These are phyloP conservation scores for Botia almorhae DNA, from an alignment of 2,797 vertebrate species.

Conservation along the genomic window DNA sequence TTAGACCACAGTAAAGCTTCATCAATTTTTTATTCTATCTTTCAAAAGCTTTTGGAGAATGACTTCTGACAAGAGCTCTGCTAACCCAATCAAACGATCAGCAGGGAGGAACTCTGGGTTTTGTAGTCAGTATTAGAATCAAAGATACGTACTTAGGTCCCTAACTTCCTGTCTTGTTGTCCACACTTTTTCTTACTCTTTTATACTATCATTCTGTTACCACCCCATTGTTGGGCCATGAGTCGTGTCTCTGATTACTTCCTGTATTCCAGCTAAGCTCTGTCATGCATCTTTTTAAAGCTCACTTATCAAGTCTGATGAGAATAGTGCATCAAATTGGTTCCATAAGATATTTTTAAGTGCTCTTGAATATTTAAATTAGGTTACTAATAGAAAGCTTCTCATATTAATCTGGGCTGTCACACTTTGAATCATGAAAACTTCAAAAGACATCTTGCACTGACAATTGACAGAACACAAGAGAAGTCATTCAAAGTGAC, in stretches of 20 bases:
- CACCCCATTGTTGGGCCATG: conserved; percentile 9
- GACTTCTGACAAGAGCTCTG: conserved; percentile 30
- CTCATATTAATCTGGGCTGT: conserved; percentile 9
- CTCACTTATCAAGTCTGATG: conserved; percentile 1
- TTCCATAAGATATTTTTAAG: conserved; percentile 27
- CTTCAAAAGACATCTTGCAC: conserved; percentile 8
- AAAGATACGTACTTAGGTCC: conserved; percentile 1
- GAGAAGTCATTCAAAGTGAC: conserved; percentile 35
- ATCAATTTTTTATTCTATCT: conserved; percentile 25
- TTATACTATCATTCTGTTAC: conserved; percentile 43
- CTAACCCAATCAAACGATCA: conserved; percentile 48
- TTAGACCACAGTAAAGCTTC: background rate
- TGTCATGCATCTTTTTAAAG: background rate
- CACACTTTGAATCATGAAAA: conserved; percentile 27
- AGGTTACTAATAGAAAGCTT: background rate
- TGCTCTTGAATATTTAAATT: conserved; percentile 38
- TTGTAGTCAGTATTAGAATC: conserved; percentile 15
- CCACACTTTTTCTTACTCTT: conserved; percentile 23
- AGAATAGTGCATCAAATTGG: conserved; percentile 24
- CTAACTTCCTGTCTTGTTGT: background rate
- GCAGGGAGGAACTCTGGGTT: conserved; percentile 27
- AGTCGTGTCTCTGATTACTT: conserved; percentile 15
- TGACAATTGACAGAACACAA: conserved; percentile 39
- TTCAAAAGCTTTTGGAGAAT: conserved; percentile 17
- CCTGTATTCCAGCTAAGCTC: conserved; percentile 38